phyloP scores from a whole-genome alignment of 92 coral and sea anemone genomes.

The Porites lobata region DNA sequence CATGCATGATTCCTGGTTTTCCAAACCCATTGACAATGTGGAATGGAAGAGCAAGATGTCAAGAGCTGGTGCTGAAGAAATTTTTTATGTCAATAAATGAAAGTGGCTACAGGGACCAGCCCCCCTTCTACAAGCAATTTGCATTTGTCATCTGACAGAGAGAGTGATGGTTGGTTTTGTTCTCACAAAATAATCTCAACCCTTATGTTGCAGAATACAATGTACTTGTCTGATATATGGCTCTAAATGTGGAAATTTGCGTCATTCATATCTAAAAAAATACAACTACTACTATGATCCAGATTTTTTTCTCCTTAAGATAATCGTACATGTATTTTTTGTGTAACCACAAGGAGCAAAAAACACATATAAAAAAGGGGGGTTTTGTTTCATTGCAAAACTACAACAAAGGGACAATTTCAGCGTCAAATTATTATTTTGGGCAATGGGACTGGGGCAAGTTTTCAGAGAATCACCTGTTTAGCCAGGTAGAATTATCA shows the following conservation, averaged over 20 bases:
- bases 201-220: background rate
- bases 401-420: background rate
- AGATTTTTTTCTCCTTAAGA: too few species aligned
- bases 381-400: background rate
- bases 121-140: constrained; percentile 66
- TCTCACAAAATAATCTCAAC: background rate
- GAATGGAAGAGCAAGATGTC: constrained; percentile 82
- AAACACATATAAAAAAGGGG: too few species aligned
- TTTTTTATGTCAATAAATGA: constrained; percentile 80
- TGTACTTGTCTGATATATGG: too few species aligned
- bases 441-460: too few species aligned
- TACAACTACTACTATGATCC: too few species aligned
- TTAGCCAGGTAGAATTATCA: too few species aligned
- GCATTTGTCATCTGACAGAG: constrained; percentile 72
- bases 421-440: background rate
- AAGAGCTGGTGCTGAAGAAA: constrained; percentile 79
- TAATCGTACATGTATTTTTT: too few species aligned
- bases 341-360: too few species aligned
- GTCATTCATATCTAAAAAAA: too few species aligned
- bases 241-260: too few species aligned
- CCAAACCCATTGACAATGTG: constrained; percentile 84
- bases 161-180: constrained; percentile 74
- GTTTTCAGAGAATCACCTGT: too few species aligned
- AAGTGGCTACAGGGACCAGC: constrained; percentile 68
- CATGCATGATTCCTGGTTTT: constrained; percentile 95